A percentile compares a stretch with the other conserved stretches of the same genome.
Conservation (phyloP, 2,888 invertebrate species). For the Horisme vitalbata region DNA sequence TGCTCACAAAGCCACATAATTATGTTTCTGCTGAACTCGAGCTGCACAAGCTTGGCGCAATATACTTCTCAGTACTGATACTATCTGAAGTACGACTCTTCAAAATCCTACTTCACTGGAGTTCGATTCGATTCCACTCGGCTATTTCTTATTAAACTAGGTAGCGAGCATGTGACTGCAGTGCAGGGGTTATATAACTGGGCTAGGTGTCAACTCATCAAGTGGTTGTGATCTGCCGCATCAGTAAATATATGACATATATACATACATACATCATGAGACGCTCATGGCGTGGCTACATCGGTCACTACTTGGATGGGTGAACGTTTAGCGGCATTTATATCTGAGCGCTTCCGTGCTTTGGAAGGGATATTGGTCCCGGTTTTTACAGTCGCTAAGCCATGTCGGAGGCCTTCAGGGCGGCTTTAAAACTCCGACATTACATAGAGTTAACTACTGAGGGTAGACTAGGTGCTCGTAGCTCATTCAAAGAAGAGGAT, state of each 20-base stretch:
- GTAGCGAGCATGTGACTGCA: conserved; percentile 24
- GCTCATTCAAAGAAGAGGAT: too few relatives aligned
- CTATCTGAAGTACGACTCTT: conserved; percentile 16
- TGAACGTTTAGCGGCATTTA: too few relatives aligned
- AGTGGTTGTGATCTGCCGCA: conserved; percentile 11
- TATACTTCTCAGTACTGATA: conserved; percentile 12
- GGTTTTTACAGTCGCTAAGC: too few relatives aligned
- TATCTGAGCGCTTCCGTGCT: too few relatives aligned
- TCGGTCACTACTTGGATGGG: too few relatives aligned
- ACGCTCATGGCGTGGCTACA: too few relatives aligned
- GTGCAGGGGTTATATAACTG: conserved; percentile 28
- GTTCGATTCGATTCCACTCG: background rate
- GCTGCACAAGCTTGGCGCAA: background rate
- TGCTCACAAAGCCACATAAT: background rate
- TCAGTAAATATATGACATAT: conserved; percentile 11
- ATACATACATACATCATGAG: too few relatives aligned
- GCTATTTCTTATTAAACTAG: conserved; percentile 19
- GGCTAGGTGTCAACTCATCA: conserved; percentile 14
- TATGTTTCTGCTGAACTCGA: conserved; percentile 2
- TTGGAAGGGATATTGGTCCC: too few relatives aligned
- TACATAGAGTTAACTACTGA: too few relatives aligned
- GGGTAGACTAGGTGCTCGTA: too few relatives aligned
- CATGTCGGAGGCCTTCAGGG: too few relatives aligned
- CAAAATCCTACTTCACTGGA: conserved; percentile 3
- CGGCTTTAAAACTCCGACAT: too few relatives aligned